Percentiles rank a stretch among this genome's conserved stretches.
phyloP scores from a whole-genome alignment of 2,888 invertebrate species.

The Daptonema setosum region DNA sequence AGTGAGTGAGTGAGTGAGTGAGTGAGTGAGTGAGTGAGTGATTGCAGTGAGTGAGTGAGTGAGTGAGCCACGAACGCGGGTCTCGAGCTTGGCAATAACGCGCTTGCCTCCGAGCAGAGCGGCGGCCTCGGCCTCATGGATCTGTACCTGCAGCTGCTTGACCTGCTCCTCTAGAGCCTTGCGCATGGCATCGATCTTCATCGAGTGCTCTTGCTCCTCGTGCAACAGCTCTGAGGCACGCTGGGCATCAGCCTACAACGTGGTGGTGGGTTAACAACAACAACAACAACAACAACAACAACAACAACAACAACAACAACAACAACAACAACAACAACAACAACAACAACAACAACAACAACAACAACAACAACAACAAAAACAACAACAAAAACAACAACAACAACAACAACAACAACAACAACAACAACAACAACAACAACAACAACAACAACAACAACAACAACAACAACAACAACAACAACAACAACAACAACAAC shows the following conservation, averaged over 20 bases:
- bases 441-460: too few species aligned
- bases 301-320: neutral
- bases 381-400: too few species aligned
- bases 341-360: too few species aligned
- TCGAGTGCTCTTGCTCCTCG: conserved; percentile 84
- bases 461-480: too few species aligned
- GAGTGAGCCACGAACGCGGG: conserved; percentile 44
- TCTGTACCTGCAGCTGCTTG: conserved; percentile 48
- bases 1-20: too few species aligned
- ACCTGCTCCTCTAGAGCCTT: conserved; percentile 91
- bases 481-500: too few species aligned
- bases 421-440: too few species aligned
- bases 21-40: too few species aligned
- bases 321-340: too few species aligned
- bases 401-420: too few species aligned
- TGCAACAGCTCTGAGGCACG: conserved; percentile 77
- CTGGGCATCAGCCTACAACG: conserved; percentile 46
- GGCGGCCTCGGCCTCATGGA: conserved; percentile 64
- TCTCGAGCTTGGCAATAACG: conserved; percentile 89
- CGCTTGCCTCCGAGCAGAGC: conserved; percentile 86
- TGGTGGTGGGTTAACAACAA: neutral
- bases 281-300: neutral
- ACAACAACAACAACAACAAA: too few species aligned
- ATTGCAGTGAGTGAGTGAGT: too few species aligned
- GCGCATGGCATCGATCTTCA: conserved; percentile 89